Evolutionary conservation across 1,140 invertebrate species (phyloP).

Genomic region (Orchesella cincta): DNA sequence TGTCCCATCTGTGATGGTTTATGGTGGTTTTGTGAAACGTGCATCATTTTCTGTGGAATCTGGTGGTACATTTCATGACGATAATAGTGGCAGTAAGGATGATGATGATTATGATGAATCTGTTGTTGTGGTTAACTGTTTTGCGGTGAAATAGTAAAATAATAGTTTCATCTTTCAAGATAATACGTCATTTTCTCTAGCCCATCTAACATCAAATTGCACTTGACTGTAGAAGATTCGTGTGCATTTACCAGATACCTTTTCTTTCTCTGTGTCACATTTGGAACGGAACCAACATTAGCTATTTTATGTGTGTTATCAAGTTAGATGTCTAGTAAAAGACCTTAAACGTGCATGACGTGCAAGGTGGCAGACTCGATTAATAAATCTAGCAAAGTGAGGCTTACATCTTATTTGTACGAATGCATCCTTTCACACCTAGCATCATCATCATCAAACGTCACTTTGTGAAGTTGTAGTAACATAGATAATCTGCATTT

Average conservation of each 20-base stretch:
- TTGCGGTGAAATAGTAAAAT: conserved; percentile 27
- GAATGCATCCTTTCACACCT: background rate
- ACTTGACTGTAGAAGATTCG: background rate
- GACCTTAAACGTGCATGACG: conserved; percentile 10
- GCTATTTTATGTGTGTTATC: background rate
- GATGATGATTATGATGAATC: conserved; percentile 24
- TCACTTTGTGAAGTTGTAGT: too few relatives aligned
- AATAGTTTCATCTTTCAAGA: background rate
- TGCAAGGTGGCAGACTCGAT: conserved; percentile 1
- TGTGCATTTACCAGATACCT: background rate
- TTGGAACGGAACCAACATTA: conserved; percentile 24
- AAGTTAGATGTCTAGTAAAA: background rate
- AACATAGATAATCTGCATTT: too few relatives aligned
- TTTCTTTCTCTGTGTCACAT: conserved; percentile 9
- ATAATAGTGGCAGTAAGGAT: background rate
- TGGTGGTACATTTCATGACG: background rate
- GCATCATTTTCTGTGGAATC: background rate
- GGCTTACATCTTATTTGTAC: background rate
- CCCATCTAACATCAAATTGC: background rate
- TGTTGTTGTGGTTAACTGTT: conserved; percentile 23
- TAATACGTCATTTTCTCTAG: conserved; percentile 4
- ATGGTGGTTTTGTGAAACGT: background rate
- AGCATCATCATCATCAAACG: too few relatives aligned
- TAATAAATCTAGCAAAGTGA: conserved; percentile 15
- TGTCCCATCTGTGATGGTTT: background rate